phyloP scores from a whole-genome alignment of 2,888 invertebrate genomes.

The Phyllotreta striolata region DNA sequence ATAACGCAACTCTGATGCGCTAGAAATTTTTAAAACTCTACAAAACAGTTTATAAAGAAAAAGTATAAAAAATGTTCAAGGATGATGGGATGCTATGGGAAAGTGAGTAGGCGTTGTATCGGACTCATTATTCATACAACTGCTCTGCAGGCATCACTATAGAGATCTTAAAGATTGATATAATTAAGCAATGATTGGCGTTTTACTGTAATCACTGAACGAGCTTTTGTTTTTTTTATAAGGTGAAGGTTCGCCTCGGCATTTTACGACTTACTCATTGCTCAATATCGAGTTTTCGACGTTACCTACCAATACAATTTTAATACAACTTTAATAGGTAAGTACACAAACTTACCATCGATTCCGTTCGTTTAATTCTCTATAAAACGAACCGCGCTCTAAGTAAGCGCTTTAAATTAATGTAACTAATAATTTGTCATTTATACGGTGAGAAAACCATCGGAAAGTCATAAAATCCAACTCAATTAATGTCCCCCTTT shows the following conservation, averaged over 20 bases:
- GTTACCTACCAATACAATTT: too few relatives aligned
- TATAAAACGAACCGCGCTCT: too few relatives aligned
- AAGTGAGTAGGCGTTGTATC: slow-evolving; percentile 50
- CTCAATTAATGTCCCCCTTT: slow-evolving; percentile 11
- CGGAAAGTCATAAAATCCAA: neutral
- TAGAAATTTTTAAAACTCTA: too few relatives aligned
- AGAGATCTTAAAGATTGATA: slow-evolving; percentile 48
- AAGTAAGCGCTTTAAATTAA: too few relatives aligned
- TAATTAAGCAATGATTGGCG: slow-evolving; percentile 54
- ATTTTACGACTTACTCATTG: slow-evolving; percentile 1
- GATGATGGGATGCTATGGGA: slow-evolving; percentile 21
- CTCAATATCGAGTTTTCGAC: too few relatives aligned
- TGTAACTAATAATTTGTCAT: too few relatives aligned
- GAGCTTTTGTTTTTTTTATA: slow-evolving; percentile 25
- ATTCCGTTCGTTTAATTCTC: too few relatives aligned
- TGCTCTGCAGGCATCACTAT: slow-evolving; percentile 47
- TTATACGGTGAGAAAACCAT: too few relatives aligned
- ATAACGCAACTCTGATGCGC: too few relatives aligned
- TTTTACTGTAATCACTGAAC: slow-evolving; percentile 53
- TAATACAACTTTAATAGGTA: too few relatives aligned
- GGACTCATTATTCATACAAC: slow-evolving; percentile 52
- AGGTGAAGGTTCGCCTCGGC: slow-evolving; percentile 11
- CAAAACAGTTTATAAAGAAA: too few relatives aligned
- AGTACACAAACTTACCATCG: too few relatives aligned
- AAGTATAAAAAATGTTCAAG: slow-evolving; percentile 18